Base-by-base conservation (phyloP, 2,113 vertebrate species). In the Charadrius vociferus region DNA sequence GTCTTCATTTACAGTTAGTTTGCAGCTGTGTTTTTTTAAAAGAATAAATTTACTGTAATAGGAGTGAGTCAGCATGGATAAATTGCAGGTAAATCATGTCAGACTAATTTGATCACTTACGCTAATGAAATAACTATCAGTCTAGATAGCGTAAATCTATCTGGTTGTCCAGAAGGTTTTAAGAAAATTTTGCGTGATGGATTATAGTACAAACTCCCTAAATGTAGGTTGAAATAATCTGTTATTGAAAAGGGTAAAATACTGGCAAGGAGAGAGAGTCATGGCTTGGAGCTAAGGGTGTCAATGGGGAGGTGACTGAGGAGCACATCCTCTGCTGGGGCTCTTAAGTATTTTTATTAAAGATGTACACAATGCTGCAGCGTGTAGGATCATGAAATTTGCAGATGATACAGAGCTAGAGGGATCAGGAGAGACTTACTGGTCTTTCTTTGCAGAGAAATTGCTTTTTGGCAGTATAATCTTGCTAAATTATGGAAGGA, bases 101-200 rank as follows among this genome's bases (percentile, higher is more conserved):
- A 63, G 77, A 29, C 82, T 95, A 92, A 96, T 94, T 84, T 92
- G 94, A 92, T 95, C 92, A 70, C 90, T 92, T 96, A 75, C 81
- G 66, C 88, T 97, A 96, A 95, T 91, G 83, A 94, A 96, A 87
- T 89, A 95, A 91, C 92, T 95, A 72, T 94, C 75, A 65, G 70
- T 74, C 90, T 85, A 73, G 70, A 27, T 86, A 59, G 52, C 27
- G 37, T 75, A 89, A 91, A 94, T 93, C 90, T 81, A 61, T 63
- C 93, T 78, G 80, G 15, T 81, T 90, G 85, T 86, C 73, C 70
- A 87, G 56, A 81, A 86, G 70, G 43, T 68, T 77, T 89, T 80
- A 75, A 66, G 82, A 79, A 90, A 93, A 95, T 71, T 53, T 82
- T 91, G 71, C 2, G 1, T 89, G 86, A 86, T 93, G 86, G 56